A percentile compares a stretch with the other conserved stretches of the same genome.
These are phyloP conservation scores for Pangasius mekongensis DNA, from an alignment of 2,797 vertebrate genomes.

Conservation along the genomic window DNA sequence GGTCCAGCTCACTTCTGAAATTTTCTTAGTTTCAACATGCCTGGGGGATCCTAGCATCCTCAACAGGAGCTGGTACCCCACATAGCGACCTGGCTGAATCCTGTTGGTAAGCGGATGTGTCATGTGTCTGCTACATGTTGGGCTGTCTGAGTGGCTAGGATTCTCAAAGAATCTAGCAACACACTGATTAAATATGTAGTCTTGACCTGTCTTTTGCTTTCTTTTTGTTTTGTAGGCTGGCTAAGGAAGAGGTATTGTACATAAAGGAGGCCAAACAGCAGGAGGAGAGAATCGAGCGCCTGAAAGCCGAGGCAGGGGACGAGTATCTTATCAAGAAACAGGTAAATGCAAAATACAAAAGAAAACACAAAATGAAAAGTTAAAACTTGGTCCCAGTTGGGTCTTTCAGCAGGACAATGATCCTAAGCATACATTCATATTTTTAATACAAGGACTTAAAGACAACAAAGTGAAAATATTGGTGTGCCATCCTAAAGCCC, in stretches of 20 bases:
- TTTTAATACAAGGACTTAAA: background rate
- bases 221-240: constrained; percentile 79
- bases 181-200: background rate
- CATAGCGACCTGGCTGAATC: background rate
- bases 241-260: constrained; percentile 89
- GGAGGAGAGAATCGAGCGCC: constrained; percentile 88
- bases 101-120: background rate
- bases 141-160: background rate
- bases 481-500: background rate
- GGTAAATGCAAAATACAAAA: constrained; percentile 67
- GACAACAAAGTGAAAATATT: background rate
- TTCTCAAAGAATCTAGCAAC: background rate
- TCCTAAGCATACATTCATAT: background rate
- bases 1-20: background rate
- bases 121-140: background rate
- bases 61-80: background rate
- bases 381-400: background rate
- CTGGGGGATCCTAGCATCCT: background rate
- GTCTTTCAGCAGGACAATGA: background rate
- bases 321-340: constrained; percentile 92
- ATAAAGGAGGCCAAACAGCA: constrained; percentile 89
- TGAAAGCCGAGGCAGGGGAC: constrained; percentile 86
- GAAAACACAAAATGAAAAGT: background rate
- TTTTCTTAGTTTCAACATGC: background rate
- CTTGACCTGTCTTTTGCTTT: background rate